phyloP scores from a whole-genome alignment of 1,140 invertebrate genomes.

The Heliconius congener region DNA sequence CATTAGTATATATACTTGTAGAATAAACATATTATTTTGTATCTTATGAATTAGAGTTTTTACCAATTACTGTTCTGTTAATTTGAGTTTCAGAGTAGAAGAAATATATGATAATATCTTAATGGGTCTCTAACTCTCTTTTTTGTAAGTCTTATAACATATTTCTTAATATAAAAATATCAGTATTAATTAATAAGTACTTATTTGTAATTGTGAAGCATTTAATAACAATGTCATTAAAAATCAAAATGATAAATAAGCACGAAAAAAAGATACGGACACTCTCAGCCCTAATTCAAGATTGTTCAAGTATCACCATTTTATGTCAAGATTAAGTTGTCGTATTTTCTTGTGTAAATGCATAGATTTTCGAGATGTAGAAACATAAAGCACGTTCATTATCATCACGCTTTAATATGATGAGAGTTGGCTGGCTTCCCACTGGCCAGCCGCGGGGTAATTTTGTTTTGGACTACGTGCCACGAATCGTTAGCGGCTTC shows the following conservation, averaged over 20 bases:
- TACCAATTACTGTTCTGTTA: neutral
- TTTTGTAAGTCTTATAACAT: neutral
- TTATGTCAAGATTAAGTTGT: constrained; percentile 11
- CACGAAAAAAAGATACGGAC: neutral
- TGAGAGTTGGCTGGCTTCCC: constrained; percentile 70
- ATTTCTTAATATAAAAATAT: neutral
- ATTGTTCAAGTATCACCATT: constrained; percentile 4
- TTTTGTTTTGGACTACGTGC: constrained; percentile 70
- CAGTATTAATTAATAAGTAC: neutral
- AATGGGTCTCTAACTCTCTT: no score
- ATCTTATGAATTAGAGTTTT: neutral
- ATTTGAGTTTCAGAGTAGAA: neutral
- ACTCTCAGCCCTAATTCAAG: neutral
- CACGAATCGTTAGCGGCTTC: constrained; percentile 59
- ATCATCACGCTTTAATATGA: constrained; percentile 70
- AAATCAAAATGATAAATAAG: neutral
- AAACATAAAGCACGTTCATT: constrained; percentile 55
- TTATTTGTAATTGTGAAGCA: neutral
- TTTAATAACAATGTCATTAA: neutral
- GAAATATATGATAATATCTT: no score
- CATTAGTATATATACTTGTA: no score
- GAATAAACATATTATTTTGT: no score
- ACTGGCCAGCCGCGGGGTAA: constrained; percentile 56
- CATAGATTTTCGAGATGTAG: constrained; percentile 23
- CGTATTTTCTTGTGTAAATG: constrained; percentile 22